These are phyloP conservation scores for Oxygymnocypris stewartii DNA, from an alignment of 2,113 vertebrate species.

Conservation along the genomic window DNA sequence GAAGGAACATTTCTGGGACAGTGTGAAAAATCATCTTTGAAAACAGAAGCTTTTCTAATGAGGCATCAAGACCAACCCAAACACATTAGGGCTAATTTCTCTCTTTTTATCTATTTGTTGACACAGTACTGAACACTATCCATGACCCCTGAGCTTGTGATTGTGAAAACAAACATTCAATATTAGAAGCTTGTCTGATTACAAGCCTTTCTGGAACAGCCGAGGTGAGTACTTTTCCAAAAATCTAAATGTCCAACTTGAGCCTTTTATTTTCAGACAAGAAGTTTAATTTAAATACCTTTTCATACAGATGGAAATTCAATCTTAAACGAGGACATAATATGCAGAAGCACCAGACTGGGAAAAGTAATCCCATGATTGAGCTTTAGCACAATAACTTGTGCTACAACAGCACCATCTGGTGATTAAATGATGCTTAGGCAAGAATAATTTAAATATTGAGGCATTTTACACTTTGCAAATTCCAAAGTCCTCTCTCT, in stretches of 20 bases:
- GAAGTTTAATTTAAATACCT: background rate
- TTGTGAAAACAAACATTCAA: constrained; percentile 34
- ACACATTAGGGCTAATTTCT: background rate
- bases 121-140: background rate
- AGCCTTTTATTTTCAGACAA: background rate
- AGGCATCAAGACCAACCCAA: constrained; percentile 4
- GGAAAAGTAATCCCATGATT: too few species aligned
- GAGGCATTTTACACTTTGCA: background rate
- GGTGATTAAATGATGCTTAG: background rate
- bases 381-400: background rate
- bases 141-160: constrained; percentile 39
- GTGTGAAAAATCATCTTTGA: constrained; percentile 13
- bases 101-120: background rate
- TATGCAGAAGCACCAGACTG: background rate
- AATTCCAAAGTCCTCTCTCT: too few species aligned
- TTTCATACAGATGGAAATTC: background rate
- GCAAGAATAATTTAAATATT: background rate
- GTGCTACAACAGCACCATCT: constrained; percentile 3
- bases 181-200: constrained; percentile 28
- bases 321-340: background rate
- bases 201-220: background rate
- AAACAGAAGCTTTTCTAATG: constrained; percentile 15
- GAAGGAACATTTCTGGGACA: constrained; percentile 1
- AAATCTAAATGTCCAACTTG: background rate
- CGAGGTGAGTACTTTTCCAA: background rate